Evolutionary conservation across 2,113 vertebrate genomes (phyloP).

Genomic region (Brachirus orientalis): DNA sequence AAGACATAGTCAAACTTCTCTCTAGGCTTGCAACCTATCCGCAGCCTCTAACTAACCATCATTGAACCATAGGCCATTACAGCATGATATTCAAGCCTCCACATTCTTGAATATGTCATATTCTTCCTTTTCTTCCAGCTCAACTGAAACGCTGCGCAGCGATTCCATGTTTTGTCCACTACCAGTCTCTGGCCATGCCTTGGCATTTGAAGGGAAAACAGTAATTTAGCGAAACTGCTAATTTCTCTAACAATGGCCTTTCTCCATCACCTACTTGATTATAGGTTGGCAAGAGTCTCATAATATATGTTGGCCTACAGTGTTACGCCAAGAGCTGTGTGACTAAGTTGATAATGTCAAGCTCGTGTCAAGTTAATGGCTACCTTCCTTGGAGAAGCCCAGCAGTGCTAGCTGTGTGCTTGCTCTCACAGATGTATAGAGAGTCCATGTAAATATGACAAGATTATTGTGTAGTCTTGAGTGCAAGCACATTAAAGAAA

Average conservation of each 20-base stretch:
- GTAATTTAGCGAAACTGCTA: slow-evolving; percentile 55
- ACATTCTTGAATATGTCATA: not conserved
- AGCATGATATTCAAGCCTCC: not conserved
- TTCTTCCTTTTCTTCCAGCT: not conserved
- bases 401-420: slow-evolving; percentile 3
- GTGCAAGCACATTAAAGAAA: slow-evolving; percentile 27
- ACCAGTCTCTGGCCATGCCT: slow-evolving; percentile 16
- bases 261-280: slow-evolving; percentile 50
- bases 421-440: not conserved
- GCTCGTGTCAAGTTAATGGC: slow-evolving; percentile 53
- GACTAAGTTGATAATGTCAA: slow-evolving; percentile 41
- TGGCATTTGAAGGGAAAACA: slow-evolving; percentile 50
- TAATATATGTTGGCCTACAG: not conserved
- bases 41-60: no score
- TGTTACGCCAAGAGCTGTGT: slow-evolving; percentile 14
- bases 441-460: slow-evolving; percentile 5
- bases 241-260: slow-evolving; percentile 52
- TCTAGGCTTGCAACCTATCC: not conserved
- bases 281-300: slow-evolving; percentile 11
- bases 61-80: not conserved
- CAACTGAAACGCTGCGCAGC: not conserved
- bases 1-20: not conserved
- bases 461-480: not conserved
- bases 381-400: slow-evolving; percentile 41
- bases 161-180: slow-evolving; percentile 17